These are phyloP conservation scores for Castor canadensis DNA, from an alignment of 2,113 vertebrate genomes.

Conservation along the genomic window DNA sequence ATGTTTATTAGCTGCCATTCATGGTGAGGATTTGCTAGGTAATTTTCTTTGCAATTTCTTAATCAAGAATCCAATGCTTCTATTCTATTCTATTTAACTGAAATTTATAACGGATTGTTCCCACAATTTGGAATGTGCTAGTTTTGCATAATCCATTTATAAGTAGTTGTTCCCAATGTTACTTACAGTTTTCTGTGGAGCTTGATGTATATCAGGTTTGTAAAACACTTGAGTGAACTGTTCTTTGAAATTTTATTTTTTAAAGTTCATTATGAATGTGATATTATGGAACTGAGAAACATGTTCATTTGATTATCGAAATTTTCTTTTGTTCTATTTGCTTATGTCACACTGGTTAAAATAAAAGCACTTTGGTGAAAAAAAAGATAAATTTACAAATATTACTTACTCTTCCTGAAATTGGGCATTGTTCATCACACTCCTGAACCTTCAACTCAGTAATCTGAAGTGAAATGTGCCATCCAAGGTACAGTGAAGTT, in stretches of 20 bases:
- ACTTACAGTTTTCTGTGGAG: constrained; percentile 50
- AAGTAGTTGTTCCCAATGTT: constrained; percentile 45
- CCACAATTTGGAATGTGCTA: constrained; percentile 46
- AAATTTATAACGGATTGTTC: constrained; percentile 55
- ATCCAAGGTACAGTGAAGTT: no score
- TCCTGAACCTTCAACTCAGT: no score
- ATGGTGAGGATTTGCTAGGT: constrained; percentile 8
- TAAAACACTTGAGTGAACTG: constrained; percentile 73
- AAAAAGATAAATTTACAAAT: no score
- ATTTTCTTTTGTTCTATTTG: constrained; percentile 75
- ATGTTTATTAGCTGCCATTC: background rate
- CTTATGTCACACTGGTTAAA: constrained; percentile 71
- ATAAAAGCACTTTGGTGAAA: constrained; percentile 85
- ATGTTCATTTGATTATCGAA: constrained; percentile 66
- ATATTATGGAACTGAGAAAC: constrained; percentile 56
- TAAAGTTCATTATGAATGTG: constrained; percentile 67
- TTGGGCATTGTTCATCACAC: no score
- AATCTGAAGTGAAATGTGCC: no score
- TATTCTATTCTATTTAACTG: constrained; percentile 19
- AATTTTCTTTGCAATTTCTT: constrained; percentile 45
- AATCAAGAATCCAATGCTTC: constrained; percentile 30
- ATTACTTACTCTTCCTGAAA: no score
- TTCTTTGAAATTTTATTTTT: constrained; percentile 67
- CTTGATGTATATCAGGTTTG: constrained; percentile 56
- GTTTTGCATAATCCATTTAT: constrained; percentile 59